Percentiles rank a stretch among this genome's conserved stretches.
These are phyloP conservation scores for Rhabdophis nuchalis DNA, from an alignment of 2,797 vertebrate species.

Conservation along the genomic window DNA sequence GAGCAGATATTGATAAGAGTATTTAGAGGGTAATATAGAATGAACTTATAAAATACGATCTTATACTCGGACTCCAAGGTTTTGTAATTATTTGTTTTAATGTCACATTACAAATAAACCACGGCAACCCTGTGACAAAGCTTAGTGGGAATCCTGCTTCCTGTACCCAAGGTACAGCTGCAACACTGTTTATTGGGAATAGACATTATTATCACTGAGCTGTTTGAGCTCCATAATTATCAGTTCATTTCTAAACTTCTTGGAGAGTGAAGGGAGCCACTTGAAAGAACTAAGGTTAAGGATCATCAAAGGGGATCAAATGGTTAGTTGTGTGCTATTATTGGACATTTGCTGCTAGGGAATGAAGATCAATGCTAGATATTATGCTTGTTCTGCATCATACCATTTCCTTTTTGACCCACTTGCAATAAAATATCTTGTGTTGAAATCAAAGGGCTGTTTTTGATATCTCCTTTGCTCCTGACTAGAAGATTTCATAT, in stretches of 20 bases:
- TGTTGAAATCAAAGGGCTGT: not conserved
- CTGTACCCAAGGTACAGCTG: not conserved
- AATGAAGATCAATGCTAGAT: not conserved
- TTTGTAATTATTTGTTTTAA: not conserved
- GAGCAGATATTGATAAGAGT: not conserved
- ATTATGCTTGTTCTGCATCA: not conserved
- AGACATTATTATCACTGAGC: not conserved
- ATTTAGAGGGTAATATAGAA: not conserved
- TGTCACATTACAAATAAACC: not conserved
- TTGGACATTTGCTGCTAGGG: not conserved
- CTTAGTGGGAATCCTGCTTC: not conserved
- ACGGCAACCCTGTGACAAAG: not conserved
- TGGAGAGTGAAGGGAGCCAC: not conserved
- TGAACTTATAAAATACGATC: not conserved
- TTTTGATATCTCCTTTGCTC: not conserved
- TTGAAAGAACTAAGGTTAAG: not conserved
- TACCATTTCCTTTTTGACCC: not conserved
- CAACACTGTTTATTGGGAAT: not conserved
- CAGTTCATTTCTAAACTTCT: not conserved
- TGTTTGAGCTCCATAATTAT: not conserved
- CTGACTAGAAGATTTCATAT: not conserved
- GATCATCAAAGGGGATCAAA: not conserved
- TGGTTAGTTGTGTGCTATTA: too few species aligned
- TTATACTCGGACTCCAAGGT: not conserved
- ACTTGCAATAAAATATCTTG: not conserved